Percentiles rank a stretch among this genome's conserved stretches.
phyloP scores from a whole-genome alignment of 2,888 invertebrate species.

The Leptogaster cylindrica region DNA sequence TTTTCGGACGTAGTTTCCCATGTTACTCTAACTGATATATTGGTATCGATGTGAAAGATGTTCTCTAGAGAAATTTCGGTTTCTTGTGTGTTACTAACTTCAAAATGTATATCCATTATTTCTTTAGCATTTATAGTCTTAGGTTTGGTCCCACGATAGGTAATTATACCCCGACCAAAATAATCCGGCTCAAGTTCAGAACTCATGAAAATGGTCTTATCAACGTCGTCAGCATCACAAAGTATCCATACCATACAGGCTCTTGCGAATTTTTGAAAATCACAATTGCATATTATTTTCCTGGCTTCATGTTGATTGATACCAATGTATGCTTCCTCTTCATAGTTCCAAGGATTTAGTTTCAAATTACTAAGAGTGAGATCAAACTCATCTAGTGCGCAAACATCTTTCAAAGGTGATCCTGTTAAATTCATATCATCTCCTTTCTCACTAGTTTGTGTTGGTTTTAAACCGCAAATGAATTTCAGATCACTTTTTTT shows the following conservation, averaged over 20 bases:
- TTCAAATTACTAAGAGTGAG: conserved; percentile 51
- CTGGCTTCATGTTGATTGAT: conserved; percentile 53
- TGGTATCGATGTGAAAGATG: conserved; percentile 54
- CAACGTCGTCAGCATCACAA: conserved; percentile 67
- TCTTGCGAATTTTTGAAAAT: conserved; percentile 51
- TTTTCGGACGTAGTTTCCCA: conserved; percentile 52
- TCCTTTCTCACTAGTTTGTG: no score
- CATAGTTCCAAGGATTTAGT: conserved; percentile 53
- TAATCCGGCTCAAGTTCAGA: conserved; percentile 52
- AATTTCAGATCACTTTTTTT: no score
- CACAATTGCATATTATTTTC: conserved; percentile 52
- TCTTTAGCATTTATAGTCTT: conserved; percentile 43
- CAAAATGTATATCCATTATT: conserved; percentile 53
- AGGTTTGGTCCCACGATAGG: conserved; percentile 50
- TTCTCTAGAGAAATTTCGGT: conserved; percentile 52
- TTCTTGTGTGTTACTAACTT: conserved; percentile 1
- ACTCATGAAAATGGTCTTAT: conserved; percentile 59
- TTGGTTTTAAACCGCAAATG: no score
- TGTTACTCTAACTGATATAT: conserved; percentile 54
- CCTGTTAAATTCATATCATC: conserved; percentile 56
- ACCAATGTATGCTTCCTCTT: conserved; percentile 57
- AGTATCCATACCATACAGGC: conserved; percentile 65
- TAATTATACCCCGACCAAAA: conserved; percentile 55
- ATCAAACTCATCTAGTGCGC: conserved; percentile 56
- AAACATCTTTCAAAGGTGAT: conserved; percentile 60